phyloP scores from a whole-genome alignment of 2,113 vertebrate genomes.

The Proteles cristata region DNA sequence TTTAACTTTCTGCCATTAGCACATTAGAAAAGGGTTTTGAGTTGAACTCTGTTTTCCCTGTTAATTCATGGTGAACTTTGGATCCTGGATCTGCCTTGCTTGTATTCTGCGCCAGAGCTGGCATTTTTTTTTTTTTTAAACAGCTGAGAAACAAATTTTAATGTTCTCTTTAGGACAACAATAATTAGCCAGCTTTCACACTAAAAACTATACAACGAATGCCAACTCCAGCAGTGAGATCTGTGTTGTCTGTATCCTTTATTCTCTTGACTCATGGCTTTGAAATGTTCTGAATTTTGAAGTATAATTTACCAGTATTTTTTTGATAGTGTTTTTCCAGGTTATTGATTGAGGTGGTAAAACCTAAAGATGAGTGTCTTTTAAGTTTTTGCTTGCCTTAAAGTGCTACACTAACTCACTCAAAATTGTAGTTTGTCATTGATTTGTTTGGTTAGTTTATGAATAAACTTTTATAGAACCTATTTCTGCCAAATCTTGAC shows the following conservation, averaged over 20 bases:
- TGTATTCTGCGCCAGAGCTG: background rate
- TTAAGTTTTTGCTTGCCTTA: constrained; percentile 5
- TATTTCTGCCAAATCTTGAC: background rate
- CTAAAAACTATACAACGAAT: background rate
- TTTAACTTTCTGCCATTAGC: background rate
- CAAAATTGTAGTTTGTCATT: constrained; percentile 9
- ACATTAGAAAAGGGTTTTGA: background rate
- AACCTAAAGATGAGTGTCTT: background rate
- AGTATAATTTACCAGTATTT: background rate
- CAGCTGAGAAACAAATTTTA: background rate
- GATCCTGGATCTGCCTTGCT: background rate
- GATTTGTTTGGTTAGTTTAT: constrained; percentile 36
- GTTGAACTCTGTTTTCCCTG: background rate
- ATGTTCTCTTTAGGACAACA: background rate
- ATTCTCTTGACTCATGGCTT: background rate
- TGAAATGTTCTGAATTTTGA: constrained; percentile 44
- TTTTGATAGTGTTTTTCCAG: background rate
- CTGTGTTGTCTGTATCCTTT: background rate
- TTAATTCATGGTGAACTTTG: constrained; percentile 17
- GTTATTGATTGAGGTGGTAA: background rate
- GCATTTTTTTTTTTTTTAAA: background rate
- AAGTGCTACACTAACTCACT: background rate
- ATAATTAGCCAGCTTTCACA: constrained; percentile 3
- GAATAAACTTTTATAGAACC: background rate
- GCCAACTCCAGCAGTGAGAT: background rate